phyloP scores from a whole-genome alignment of 2,888 invertebrate genomes.

The Ichneumoninae sp. region DNA sequence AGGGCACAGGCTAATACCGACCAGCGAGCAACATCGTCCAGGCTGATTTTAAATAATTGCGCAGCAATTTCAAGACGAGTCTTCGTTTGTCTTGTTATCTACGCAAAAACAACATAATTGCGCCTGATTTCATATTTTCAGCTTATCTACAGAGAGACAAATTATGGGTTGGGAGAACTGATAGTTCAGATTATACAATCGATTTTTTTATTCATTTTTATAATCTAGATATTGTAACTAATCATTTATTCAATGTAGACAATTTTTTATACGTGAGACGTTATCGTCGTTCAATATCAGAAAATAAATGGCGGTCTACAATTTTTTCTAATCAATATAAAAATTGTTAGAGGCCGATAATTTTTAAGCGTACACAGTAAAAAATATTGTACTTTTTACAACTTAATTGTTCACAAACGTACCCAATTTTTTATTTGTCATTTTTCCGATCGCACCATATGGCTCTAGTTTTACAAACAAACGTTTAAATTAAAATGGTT shows the following conservation, averaged over 20 bases:
- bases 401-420: too few species aligned
- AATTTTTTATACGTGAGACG: background rate
- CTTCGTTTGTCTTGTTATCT: background rate
- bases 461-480: too few species aligned
- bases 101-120: background rate
- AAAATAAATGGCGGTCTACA: too few species aligned
- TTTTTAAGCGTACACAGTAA: too few species aligned
- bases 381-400: too few species aligned
- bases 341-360: too few species aligned
- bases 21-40: background rate
- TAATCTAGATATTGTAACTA: background rate
- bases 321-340: too few species aligned
- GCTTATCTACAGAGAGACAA: background rate
- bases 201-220: background rate
- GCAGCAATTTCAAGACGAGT: background rate
- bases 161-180: background rate
- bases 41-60: background rate
- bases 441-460: too few species aligned
- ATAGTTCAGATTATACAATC: background rate
- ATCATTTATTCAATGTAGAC: background rate
- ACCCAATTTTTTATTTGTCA: too few species aligned
- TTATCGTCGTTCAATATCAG: too few species aligned
- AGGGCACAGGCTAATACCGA: background rate
- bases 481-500: too few species aligned
- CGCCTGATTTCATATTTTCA: background rate